A percentile compares a stretch with the other conserved stretches of the same genome.
These are phyloP conservation scores for Zoroaster sp. DNA, from an alignment of 53 echinoderm and acorn worm genomes.

Conservation along the genomic window DNA sequence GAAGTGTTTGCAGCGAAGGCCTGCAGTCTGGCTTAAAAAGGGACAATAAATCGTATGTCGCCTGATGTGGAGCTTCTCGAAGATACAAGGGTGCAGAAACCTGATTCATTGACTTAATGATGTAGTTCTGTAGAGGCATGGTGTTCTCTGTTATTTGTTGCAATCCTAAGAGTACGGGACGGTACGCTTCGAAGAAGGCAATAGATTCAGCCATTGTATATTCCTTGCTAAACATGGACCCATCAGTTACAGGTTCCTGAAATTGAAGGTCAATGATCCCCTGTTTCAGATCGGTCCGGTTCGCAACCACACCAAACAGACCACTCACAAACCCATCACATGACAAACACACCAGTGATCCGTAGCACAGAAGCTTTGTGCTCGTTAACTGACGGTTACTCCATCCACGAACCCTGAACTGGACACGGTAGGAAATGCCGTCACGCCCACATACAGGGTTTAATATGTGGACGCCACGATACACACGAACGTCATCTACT, in stretches of 20 bases:
- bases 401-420: slow-evolving; percentile 38
- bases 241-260: slow-evolving; percentile 1
- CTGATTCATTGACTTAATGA: slow-evolving; percentile 41
- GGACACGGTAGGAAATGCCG: slow-evolving; percentile 58
- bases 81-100: slow-evolving; percentile 50
- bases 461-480: slow-evolving; percentile 52
- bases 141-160: slow-evolving; percentile 46
- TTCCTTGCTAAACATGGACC: background rate
- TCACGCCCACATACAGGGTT: slow-evolving; percentile 53
- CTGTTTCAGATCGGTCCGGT: slow-evolving; percentile 54
- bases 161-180: slow-evolving; percentile 73
- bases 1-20: background rate
- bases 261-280: slow-evolving; percentile 69
- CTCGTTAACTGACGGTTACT: slow-evolving; percentile 46
- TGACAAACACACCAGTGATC: slow-evolving; percentile 85
- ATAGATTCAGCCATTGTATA: slow-evolving; percentile 83
- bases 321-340: slow-evolving; percentile 58
- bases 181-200: slow-evolving; percentile 87
- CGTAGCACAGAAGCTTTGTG: slow-evolving; percentile 58
- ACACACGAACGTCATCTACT: slow-evolving; percentile 47
- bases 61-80: background rate
- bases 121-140: slow-evolving; percentile 70
- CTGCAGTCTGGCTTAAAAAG: background rate
- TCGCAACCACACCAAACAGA: slow-evolving; percentile 73
- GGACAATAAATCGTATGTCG: slow-evolving; percentile 58